Conservation (phyloP, 2,113 vertebrate genomes). For the Bufo gargarizans region DNA sequence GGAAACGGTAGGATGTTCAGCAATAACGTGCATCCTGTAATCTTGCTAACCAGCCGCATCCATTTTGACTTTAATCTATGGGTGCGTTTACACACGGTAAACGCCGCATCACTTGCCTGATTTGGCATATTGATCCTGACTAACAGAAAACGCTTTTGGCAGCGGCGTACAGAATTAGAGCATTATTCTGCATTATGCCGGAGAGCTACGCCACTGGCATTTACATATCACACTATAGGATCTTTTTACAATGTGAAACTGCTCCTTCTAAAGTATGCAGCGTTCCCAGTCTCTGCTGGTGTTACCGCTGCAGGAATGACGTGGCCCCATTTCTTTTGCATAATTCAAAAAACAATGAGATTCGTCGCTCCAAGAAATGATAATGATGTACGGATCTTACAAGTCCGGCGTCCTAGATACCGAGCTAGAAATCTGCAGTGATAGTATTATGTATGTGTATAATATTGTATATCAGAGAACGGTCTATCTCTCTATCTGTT, state of each 20-base stretch:
- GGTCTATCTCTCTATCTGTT: neutral
- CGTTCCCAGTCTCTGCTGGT: slow-evolving; percentile 43
- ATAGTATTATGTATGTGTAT: neutral
- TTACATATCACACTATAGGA: slow-evolving; percentile 57
- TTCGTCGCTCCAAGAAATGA: slow-evolving; percentile 37
- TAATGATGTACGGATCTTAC: slow-evolving; percentile 53
- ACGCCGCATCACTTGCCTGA: slow-evolving; percentile 10
- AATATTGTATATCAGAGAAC: neutral
- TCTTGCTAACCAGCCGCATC: neutral
- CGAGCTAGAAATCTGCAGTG: slow-evolving; percentile 23
- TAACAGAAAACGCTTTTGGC: slow-evolving; percentile 43
- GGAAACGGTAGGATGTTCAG: neutral
- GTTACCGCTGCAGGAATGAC: slow-evolving; percentile 56
- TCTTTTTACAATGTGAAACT: slow-evolving; percentile 35
- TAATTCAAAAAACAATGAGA: slow-evolving; percentile 54
- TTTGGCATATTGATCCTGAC: slow-evolving; percentile 42
- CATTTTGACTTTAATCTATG: slow-evolving; percentile 31
- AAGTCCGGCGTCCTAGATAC: slow-evolving; percentile 34
- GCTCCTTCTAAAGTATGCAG: slow-evolving; percentile 50
- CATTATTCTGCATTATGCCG: slow-evolving; percentile 41
- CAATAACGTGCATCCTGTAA: neutral
- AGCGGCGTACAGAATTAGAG: slow-evolving; percentile 24
- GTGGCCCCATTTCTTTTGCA: slow-evolving; percentile 44
- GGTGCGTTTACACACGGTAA: slow-evolving; percentile 23
- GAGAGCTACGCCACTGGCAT: slow-evolving; percentile 39